Conservation (phyloP, 2,113 vertebrate genomes). For the Corythornis cristatus region DNA sequence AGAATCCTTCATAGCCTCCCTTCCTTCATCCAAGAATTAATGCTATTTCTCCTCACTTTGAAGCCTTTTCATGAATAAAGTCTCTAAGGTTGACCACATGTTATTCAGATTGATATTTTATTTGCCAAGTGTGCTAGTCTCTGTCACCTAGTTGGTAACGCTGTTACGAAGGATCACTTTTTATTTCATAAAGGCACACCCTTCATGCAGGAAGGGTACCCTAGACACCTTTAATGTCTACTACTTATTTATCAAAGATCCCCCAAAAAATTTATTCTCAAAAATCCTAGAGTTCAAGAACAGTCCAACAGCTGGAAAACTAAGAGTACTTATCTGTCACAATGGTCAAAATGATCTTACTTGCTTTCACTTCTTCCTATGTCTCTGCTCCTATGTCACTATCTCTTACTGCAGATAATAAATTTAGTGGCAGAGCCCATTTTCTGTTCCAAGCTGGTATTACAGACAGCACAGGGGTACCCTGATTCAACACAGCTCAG, state of each 20-base stretch:
- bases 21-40: not conserved
- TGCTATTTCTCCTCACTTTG: not conserved
- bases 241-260: not conserved
- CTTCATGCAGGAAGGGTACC: not conserved
- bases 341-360: not conserved
- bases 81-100: not conserved
- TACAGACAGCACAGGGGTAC: not conserved
- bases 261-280: not conserved
- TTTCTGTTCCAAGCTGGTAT: not conserved
- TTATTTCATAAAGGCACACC: not conserved
- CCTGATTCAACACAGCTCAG: rapidly evolving
- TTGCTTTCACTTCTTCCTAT: not conserved
- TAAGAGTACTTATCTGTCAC: not conserved
- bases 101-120: not conserved
- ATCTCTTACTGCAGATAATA: not conserved
- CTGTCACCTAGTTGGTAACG: not conserved
- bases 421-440: not conserved
- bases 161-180: not conserved
- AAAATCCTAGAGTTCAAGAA: not conserved
- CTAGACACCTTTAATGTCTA: not conserved
- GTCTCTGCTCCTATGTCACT: not conserved
- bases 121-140: not conserved
- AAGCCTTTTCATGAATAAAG: not conserved
- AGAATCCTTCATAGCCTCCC: not conserved
- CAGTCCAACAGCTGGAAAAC: not conserved